These are phyloP conservation scores for Trileptium ribeirensis DNA, from an alignment of 2,888 invertebrate species.

Conservation along the genomic window DNA sequence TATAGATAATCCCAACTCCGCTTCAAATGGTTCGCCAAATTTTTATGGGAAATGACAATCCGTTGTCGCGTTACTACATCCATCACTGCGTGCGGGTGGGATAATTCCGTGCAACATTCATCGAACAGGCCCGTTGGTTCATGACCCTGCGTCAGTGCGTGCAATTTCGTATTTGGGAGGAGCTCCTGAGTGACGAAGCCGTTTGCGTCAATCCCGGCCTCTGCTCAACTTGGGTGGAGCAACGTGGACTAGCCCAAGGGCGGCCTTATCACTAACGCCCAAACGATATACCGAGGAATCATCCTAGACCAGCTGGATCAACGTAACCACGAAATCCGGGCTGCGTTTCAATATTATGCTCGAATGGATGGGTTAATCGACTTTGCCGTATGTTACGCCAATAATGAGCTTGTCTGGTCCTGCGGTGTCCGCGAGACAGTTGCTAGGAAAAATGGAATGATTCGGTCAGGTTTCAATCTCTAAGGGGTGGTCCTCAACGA, in stretches of 20 bases:
- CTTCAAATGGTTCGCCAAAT: neutral
- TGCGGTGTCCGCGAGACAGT: neutral
- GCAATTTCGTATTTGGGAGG: neutral
- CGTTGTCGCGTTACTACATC: neutral
- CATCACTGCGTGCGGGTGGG: neutral
- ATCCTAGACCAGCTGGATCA: neutral
- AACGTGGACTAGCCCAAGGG: too few relatives aligned
- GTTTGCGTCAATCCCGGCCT: neutral
- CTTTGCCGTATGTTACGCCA: neutral
- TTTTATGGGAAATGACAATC: neutral
- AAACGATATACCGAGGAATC: neutral
- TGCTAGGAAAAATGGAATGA: neutral
- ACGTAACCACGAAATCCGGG: neutral
- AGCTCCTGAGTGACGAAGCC: neutral
- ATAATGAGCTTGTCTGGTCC: neutral
- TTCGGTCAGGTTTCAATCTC: neutral
- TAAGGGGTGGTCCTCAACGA: neutral
- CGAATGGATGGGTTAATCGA: neutral
- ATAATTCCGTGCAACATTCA: neutral
- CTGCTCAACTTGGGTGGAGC: neutral
- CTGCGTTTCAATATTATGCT: neutral
- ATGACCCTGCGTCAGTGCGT: neutral
- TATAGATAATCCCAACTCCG: too few relatives aligned
- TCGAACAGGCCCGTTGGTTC: neutral
- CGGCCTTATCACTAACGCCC: neutral